These are phyloP conservation scores for Xyrauchen texanus DNA, from an alignment of 2,113 vertebrate species.

Conservation along the genomic window DNA sequence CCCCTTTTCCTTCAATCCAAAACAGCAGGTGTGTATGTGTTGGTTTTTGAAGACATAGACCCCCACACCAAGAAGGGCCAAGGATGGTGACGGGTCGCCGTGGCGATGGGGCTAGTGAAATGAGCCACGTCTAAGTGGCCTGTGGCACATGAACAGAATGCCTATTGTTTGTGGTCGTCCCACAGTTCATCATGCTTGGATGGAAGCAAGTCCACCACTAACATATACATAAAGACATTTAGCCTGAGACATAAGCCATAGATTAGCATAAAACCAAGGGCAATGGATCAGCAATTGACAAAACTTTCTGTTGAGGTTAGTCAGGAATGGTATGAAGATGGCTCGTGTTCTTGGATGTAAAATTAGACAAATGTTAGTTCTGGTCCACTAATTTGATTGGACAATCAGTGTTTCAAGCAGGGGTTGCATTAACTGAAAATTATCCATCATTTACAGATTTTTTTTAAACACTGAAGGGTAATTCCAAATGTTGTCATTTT, in stretches of 20 bases:
- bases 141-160: conserved; percentile 47
- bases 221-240: conserved; percentile 8
- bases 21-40: conserved; percentile 48
- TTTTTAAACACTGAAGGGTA: too few species aligned
- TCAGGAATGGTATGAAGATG: too few species aligned
- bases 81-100: conserved; percentile 11
- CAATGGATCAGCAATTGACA: not conserved
- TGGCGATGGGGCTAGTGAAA: conserved; percentile 55
- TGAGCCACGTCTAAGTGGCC: conserved; percentile 57
- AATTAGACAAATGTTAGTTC: too few species aligned
- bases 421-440: too few species aligned
- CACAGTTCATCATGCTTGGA: conserved; percentile 26
- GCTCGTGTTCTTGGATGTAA: too few species aligned
- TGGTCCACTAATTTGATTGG: too few species aligned
- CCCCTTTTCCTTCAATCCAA: conserved; percentile 30
- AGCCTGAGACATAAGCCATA: not conserved
- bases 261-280: not conserved
- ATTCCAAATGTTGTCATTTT: too few species aligned
- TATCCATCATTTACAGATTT: too few species aligned
- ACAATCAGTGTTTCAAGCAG: too few species aligned
- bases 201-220: conserved; percentile 19
- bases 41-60: conserved; percentile 7
- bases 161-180: conserved; percentile 59
- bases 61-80: not conserved
- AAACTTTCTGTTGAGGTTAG: too few species aligned